These are phyloP conservation scores for Aix galericulata DNA, from an alignment of 2,113 vertebrate species.

Conservation along the genomic window DNA sequence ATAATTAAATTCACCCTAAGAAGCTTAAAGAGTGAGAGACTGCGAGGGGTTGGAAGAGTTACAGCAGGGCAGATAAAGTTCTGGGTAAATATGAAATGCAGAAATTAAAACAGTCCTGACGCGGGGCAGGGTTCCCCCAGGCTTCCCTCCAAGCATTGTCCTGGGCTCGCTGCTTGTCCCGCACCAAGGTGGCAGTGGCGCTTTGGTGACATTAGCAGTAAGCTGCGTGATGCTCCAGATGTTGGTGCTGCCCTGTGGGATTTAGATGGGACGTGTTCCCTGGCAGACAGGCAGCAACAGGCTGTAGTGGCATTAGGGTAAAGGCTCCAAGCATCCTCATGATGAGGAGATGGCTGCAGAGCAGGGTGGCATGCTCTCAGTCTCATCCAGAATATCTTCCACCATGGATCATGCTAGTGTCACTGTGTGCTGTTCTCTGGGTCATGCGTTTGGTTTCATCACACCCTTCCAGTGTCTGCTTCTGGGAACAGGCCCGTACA, in stretches of 20 bases:
- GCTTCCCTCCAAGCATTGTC: neutral
- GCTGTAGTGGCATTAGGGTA: neutral
- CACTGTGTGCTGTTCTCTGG: neutral
- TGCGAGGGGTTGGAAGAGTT: neutral
- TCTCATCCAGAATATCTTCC: accelerated
- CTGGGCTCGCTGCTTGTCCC: neutral
- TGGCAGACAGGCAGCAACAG: neutral
- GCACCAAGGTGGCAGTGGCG: neutral
- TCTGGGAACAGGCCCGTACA: neutral
- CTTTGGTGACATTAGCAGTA: neutral
- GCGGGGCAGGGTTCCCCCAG: neutral
- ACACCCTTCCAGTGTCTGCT: neutral
- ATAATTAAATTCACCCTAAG: constrained; percentile 2
- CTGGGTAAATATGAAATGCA: neutral
- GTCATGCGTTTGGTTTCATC: neutral
- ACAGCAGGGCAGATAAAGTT: neutral
- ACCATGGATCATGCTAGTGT: accelerated
- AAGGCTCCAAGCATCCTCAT: neutral
- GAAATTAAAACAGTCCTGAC: neutral
- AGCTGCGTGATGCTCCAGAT: neutral
- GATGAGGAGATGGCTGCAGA: neutral
- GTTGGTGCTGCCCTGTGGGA: neutral
- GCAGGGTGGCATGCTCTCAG: neutral
- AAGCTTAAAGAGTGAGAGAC: neutral
- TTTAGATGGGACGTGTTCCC: neutral